Evolutionary conservation across 2,113 vertebrate species (phyloP), one percentile per base, ranked within the genome.

Genomic region (Geothlypis trichas): DNA sequence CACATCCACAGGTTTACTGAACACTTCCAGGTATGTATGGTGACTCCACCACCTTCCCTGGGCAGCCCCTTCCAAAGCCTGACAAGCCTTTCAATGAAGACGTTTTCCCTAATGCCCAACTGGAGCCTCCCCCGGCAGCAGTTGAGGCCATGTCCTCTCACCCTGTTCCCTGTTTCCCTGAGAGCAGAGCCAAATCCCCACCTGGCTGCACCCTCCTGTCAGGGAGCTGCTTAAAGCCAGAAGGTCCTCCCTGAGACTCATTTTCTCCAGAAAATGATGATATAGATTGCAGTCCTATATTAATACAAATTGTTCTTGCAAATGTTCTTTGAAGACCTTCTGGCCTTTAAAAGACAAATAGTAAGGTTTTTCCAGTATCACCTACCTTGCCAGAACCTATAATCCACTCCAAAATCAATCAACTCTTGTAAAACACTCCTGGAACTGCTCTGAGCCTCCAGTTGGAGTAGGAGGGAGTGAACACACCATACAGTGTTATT

Each of bases 401-500:
- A 85, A 92, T n/a, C 77, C 31, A 31, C n/a, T 21, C 62, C 69
- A 59, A 75, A 96, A 93, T 91, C 74, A 89, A 77, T 54, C 85
- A 92, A 33, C 57, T 84, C 71, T 13, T 37, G 58, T 78, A 82
- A 79, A 95, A 77, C 0, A 3, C 51, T 66, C 65, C 66, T 41
- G 42, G 59, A 73, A 74, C 42, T 55, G 59, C 72, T 66, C 61
- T 5, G 15, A 94, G 73, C 42, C 51, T 37, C 69, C 9, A 61
- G 68, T 0, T 54, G 6, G 6, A 72, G 88, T 67, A 81, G 79
- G 26, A 58, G 65, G 69, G 66, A 75, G 28, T 0, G 52, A 87
- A 75, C 61, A 49, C 49, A 30, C 49, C 80, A 75, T 37, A 51
- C 78, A 84, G 61, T 54, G 44, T 81, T 71, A 82, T 72, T 95